Evolutionary conservation across 1,140 invertebrate species (phyloP), one percentile per base, ranked within the genome.

Genomic region (Drosophila bifasciata): DNA sequence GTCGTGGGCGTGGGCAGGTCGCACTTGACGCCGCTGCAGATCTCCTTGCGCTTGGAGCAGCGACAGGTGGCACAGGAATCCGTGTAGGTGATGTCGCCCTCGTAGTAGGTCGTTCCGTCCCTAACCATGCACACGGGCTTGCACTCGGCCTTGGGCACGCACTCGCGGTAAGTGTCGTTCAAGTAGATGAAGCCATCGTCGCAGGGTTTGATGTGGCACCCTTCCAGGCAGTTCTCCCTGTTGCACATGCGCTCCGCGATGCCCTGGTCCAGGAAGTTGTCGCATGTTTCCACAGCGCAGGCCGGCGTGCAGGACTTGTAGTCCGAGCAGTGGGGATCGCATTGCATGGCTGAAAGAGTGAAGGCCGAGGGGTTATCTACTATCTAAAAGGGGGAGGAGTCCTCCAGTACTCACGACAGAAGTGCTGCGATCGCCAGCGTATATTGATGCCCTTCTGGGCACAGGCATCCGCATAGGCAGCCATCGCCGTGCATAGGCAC

Each of bases 401-500:
- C 13, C 3, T 7, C 11, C 11, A 57, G 43, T 50, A 93, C 95
- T 95, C 91, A 97, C 96, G 97, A 83, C 97, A 98, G 11, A 97
- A 92, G 39, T 96, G 93, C 79, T 96, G 96, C 1, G 94, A 94
- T 53, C 97, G 92, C 97, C 97, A 98, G 70, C 95, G 94, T 8
- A 98, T 93, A 5, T 93, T 93, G 15, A 96, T 93, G 13, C 95
- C 95, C 44, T 94, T 93, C 2, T 92, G 92, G 46, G 94, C 95
- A 89, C 97, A 98, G 77, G 95, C 94, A 76, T 97, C 94, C 16
- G 96, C 96, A 91, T 98, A 98, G 4, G 96, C 95, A 0, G 96
- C 95, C 13, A 98, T 92, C 0, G 97, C 96, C 1, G 97, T 97
- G 90, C 97, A 98, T 0, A 97, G 91, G 92, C 97, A 98, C 58